A percentile compares a stretch with the other conserved stretches of the same genome.
Evolutionary conservation across 2,888 invertebrate genomes (phyloP).

Genomic region (Ochropleura plecta): DNA sequence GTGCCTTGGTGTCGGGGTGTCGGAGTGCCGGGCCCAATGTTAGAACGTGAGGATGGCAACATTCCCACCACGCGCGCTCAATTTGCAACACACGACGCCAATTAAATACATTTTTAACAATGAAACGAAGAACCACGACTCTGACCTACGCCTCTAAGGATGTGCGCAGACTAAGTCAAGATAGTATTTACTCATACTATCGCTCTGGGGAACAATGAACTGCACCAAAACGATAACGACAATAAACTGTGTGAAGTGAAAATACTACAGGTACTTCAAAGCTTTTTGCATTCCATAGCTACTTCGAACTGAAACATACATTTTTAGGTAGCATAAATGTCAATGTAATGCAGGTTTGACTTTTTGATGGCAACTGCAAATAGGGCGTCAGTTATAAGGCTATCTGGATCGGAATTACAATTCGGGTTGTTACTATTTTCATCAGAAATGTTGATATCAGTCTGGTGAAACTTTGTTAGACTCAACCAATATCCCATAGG

Average conservation of each 20-base stretch:
- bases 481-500: background rate
- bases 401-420: background rate
- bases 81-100: slow-evolving; percentile 77
- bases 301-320: background rate
- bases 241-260: background rate
- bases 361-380: background rate
- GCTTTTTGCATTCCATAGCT: background rate
- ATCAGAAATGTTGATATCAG: background rate
- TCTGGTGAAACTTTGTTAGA: background rate
- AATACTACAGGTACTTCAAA: background rate
- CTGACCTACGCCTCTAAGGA: slow-evolving; percentile 47
- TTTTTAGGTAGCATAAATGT: background rate
- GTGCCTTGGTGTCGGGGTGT: slow-evolving; percentile 11
- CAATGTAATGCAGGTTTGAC: background rate
- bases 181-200: background rate
- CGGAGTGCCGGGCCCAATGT: slow-evolving; percentile 37
- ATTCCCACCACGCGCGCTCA: slow-evolving; percentile 68
- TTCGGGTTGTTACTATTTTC: background rate
- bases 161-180: background rate
- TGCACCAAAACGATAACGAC: background rate
- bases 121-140: slow-evolving; percentile 65
- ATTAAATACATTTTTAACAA: slow-evolving; percentile 76
- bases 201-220: background rate
- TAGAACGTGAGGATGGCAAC: slow-evolving; percentile 70
- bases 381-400: background rate